A percentile compares a stretch with the other conserved stretches of the same genome.
phyloP scores from a whole-genome alignment of 2,113 vertebrate species.

The Speoplatyrhinus poulsoni region DNA sequence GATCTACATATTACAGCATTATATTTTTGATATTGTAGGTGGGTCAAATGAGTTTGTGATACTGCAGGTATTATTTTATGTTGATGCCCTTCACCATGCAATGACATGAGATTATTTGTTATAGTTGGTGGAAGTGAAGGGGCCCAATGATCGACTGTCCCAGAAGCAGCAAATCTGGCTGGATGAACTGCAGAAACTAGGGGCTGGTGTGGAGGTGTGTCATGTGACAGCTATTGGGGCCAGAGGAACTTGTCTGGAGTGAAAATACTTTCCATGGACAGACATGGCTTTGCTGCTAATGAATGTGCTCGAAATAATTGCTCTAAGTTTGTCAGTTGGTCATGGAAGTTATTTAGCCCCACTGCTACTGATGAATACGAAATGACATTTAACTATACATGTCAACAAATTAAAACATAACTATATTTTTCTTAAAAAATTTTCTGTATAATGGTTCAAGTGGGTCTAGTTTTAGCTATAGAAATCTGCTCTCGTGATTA shows the following conservation, averaged over 20 bases:
- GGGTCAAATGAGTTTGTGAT: too few species aligned
- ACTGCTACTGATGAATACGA: too few species aligned
- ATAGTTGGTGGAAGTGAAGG: conserved; percentile 96
- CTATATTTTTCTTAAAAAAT: too few species aligned
- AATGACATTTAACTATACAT: too few species aligned
- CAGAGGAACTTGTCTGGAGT: conserved; percentile 74
- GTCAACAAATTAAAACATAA: too few species aligned
- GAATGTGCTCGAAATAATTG: conserved; percentile 1
- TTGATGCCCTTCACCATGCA: background rate
- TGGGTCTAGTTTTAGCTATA: background rate
- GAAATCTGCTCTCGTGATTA: background rate
- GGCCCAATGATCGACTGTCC: conserved; percentile 90
- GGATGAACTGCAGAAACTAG: conserved; percentile 85
- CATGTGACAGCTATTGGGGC: conserved; percentile 85
- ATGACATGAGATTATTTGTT: conserved; percentile 12
- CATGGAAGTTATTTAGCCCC: too few species aligned
- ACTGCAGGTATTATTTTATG: too few species aligned
- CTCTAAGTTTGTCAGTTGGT: too few species aligned
- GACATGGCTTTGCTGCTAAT: conserved; percentile 19
- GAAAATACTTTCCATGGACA: conserved; percentile 1
- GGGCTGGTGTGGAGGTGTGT: conserved; percentile 90
- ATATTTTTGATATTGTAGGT: too few species aligned
- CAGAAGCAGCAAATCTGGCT: conserved; percentile 94
- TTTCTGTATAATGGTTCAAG: background rate
- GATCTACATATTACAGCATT: too few species aligned